Conservation (phyloP, 2,797 vertebrate species). For the Poecilia wingei region DNA sequence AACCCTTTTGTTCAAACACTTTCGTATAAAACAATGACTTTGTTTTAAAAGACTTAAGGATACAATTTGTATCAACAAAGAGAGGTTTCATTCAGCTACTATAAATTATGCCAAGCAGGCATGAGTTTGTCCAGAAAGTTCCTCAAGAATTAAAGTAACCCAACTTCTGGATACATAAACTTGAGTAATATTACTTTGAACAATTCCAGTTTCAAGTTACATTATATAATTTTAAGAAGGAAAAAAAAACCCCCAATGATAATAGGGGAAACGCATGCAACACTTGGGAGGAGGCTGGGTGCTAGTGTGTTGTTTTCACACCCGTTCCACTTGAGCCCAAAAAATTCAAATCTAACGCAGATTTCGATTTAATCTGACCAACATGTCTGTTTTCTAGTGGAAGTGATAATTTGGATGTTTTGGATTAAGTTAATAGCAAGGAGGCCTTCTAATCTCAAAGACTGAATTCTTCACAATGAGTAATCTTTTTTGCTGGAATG, state of each 20-base stretch:
- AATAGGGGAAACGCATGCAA: not conserved
- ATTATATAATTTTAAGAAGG: not conserved
- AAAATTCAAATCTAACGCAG: not conserved
- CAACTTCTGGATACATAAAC: slow-evolving; percentile 13
- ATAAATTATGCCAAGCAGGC: slow-evolving; percentile 21
- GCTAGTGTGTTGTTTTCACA: not conserved
- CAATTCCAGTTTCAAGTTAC: slow-evolving; percentile 25
- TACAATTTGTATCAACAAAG: slow-evolving; percentile 99
- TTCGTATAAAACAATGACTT: slow-evolving; percentile 77
- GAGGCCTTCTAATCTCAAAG: not conserved
- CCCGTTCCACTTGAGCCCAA: not conserved
- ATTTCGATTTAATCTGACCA: not conserved
- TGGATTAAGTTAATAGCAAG: not conserved
- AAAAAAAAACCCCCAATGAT: not conserved
- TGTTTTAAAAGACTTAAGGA: slow-evolving; percentile 84
- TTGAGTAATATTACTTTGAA: slow-evolving; percentile 15
- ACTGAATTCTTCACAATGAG: not conserved
- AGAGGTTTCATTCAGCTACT: slow-evolving; percentile 85
- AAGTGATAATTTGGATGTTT: not conserved
- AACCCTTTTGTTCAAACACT: slow-evolving; percentile 68
- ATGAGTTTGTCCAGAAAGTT: slow-evolving; percentile 37
- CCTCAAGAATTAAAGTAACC: slow-evolving; percentile 26
- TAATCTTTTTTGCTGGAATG: not conserved
- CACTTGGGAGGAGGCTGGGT: not conserved
- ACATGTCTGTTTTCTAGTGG: not conserved